Base-by-base conservation (phyloP, 2,888 invertebrate genomes). In the Hypercompe scribonia region DNA sequence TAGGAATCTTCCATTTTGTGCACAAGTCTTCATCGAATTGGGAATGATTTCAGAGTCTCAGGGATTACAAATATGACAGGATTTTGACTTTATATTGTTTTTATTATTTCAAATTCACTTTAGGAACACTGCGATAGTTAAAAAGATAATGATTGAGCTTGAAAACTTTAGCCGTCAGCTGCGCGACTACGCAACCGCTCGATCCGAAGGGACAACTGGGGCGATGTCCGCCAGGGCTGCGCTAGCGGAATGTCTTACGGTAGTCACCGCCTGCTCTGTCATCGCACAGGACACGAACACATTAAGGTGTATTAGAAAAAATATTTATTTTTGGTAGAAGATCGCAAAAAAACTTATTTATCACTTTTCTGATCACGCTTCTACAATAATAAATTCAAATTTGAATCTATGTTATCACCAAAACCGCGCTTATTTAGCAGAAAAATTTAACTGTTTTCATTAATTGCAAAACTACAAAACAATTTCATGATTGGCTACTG, bases 161-260 rank as follows among this genome's bases (percentile, higher is more conserved):
- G 81, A 86, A 88, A 87, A 31, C 90, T 90, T 88, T 85, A 88
- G 90, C 83, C 87, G 88, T 87, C 84, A 86, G 87, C 86, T 24
- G 65, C 90, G 89, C 88, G 90, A 93, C 93, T 94, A 94, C 94
- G 94, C 93, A 93, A 94, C 92, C 91, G 93, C 91, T 93, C 93
- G 94, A 94, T 95, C 94, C 95, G 95, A 92, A 91, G 94, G 93
- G 93, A 94, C 95, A 94, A 93, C 92, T 93, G 92, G 93, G 92
- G 91, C 94, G 94, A 92, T 92, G 93, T 91, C 94, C 92, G 92
- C 91, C 93, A 95, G 96, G 94, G 95, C 94, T 94, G 95, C 93
- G 95, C 94, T 92, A 92, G 89, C 92, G 93, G 94, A 93, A 92
- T 93, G 94, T 90, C 93, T 88, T 89, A 89, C 87, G 85, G 85